Base-by-base conservation (phyloP, 2,113 vertebrate genomes). In the Poeciliopsis turrubarensis region DNA sequence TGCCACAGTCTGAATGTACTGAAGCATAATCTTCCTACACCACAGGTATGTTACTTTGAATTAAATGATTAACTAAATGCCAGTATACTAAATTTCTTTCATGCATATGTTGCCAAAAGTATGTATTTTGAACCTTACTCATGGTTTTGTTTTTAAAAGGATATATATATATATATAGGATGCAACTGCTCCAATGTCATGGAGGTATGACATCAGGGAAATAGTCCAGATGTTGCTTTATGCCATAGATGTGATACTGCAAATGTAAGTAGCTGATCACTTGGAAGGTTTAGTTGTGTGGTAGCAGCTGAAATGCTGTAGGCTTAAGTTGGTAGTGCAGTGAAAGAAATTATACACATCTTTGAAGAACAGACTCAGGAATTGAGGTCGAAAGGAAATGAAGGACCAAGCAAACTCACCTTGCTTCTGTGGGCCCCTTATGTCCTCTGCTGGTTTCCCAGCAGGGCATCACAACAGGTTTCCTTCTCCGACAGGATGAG, bases 241-340 rank as follows among this genome's bases (percentile, higher is more conserved):
- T n/a, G 25, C 41, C 41, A 44, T 27, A 44, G 15, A 27, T 27
- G 39, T 73, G 51, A 10, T 65, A 7, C 32, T 25, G 19, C n/a
- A 10, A 17, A n/a, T n/a, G 22, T 65, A 12, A 31, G 29, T 22
- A 17, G 27, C 29, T 63, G 61, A 31, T 63, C 27, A 63, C 64
- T 37, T 65, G 19, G 34, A 32, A 29, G 84, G 41, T 70, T 60
- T 71, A 54, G 68, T 71, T 67, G 64, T 34, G 27, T 11, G 39
- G 71, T 69, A 80, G 57, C 57, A 68, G 65, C 65, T 76, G 79
- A 78, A 31, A 72, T 60, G 60, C 60, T 15, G 74, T 75, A 72
- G 73, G 22, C 68, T 32, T 69, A 69, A 70, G 61, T 73, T 78
- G 74, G 79, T 63, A 80, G 32, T 6, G 32, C 44, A 64, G 39